These are phyloP conservation scores for Drosophila sulfurigaster DNA, from an alignment of 1,140 invertebrate genomes.

Conservation along the genomic window DNA sequence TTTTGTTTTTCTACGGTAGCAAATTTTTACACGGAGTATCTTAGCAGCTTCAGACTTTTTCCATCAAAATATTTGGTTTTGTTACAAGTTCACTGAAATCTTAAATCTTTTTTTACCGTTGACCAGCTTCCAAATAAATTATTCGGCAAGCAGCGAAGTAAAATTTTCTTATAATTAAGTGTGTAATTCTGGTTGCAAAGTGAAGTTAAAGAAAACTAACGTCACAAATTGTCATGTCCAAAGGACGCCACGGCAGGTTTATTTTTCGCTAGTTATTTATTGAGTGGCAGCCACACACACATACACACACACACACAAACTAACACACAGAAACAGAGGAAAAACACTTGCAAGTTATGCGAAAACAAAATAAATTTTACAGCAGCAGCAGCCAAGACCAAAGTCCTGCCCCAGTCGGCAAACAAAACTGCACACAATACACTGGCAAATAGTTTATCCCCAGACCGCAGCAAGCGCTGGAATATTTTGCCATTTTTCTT, in stretches of 20 bases:
- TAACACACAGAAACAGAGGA: slow-evolving; percentile 22
- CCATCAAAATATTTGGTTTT: too few relatives aligned
- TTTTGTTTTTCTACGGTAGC: too few relatives aligned
- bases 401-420: neutral
- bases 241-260: slow-evolving; percentile 39
- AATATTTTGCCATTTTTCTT: slow-evolving; percentile 32
- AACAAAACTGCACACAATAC: slow-evolving; percentile 31
- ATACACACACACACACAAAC: slow-evolving; percentile 9
- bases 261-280: slow-evolving; percentile 77
- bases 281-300: slow-evolving; percentile 51
- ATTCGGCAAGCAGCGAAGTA: neutral
- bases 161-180: slow-evolving; percentile 16
- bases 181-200: neutral
- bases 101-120: neutral
- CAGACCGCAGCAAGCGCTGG: slow-evolving; percentile 54
- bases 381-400: slow-evolving; percentile 34
- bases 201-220: neutral
- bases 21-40: too few relatives aligned
- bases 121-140: neutral
- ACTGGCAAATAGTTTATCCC: slow-evolving; percentile 52
- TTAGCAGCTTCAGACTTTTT: too few relatives aligned
- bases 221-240: slow-evolving; percentile 74
- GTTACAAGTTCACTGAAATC: too few relatives aligned
- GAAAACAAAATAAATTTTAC: slow-evolving; percentile 80
- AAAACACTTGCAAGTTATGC: slow-evolving; percentile 66